Conservation (phyloP, 1,140 invertebrate genomes). For the Nasonia longicornis region DNA sequence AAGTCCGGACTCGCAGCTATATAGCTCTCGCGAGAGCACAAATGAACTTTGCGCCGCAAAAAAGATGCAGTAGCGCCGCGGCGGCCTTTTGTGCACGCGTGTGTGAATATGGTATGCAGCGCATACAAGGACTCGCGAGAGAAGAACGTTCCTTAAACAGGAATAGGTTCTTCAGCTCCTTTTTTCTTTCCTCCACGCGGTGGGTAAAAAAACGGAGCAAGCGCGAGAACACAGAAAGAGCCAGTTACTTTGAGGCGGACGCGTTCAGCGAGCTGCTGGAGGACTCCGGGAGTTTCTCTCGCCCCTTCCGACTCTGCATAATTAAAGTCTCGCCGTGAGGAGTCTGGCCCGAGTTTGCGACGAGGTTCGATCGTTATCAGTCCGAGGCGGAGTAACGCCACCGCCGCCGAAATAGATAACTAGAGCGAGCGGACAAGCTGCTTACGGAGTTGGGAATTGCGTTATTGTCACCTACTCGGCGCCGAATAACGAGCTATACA, state of each 20-base stretch:
- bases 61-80: not conserved
- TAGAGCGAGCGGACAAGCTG: not conserved
- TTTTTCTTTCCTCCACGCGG: not conserved
- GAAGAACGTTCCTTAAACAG: slow-evolving; percentile 11
- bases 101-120: not conserved
- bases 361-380: slow-evolving; percentile 42
- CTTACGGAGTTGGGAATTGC: not conserved
- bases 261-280: not conserved
- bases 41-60: not conserved
- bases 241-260: slow-evolving; percentile 29
- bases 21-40: not conserved
- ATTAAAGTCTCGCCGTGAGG: slow-evolving; percentile 39
- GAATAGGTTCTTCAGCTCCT: slow-evolving; percentile 20
- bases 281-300: slow-evolving; percentile 25
- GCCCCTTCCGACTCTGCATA: slow-evolving; percentile 36
- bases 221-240: not conserved
- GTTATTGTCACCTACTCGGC: too few relatives aligned
- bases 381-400: not conserved
- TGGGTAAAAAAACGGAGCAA: slow-evolving; percentile 5
- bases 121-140: slow-evolving; percentile 11
- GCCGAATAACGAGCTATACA: too few relatives aligned
- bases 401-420: not conserved
- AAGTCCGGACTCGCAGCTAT: not conserved
- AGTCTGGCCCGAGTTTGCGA: slow-evolving; percentile 6
- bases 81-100: not conserved